Evolutionary conservation across 2,797 vertebrate species (phyloP).

Genomic region (Sebastiscus albofasciatus): DNA sequence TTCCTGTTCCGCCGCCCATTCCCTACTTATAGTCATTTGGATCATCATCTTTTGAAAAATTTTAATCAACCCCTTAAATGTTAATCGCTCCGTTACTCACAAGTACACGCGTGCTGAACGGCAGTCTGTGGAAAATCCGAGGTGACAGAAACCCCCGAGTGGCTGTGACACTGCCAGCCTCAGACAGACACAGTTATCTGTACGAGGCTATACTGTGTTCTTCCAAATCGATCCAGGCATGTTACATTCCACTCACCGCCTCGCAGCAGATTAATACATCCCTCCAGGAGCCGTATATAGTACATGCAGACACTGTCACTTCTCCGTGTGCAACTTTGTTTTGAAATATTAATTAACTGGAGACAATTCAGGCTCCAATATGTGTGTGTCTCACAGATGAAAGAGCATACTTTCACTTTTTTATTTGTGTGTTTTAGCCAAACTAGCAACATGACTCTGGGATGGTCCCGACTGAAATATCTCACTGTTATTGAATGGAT

Average conservation of each 20-base stretch:
- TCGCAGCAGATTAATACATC: conserved; percentile 27
- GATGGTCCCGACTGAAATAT: not conserved
- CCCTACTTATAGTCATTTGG: conserved; percentile 7
- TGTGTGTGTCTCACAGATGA: not conserved
- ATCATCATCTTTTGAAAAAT: conserved; percentile 10
- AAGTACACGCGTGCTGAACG: conserved; percentile 12
- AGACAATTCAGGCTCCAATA: not conserved
- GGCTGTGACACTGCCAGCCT: conserved; percentile 27
- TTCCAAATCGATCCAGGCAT: conserved; percentile 36
- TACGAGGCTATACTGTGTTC: conserved; percentile 15
- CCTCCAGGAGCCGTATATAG: conserved; percentile 17
- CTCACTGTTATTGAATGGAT: not conserved
- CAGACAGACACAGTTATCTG: conserved; percentile 30
- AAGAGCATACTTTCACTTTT: not conserved
- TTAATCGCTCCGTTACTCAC: conserved; percentile 34
- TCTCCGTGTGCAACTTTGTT: not conserved
- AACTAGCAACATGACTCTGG: not conserved
- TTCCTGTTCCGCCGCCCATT: conserved; percentile 13
- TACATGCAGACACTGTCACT: conserved; percentile 4
- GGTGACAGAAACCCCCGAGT: conserved; percentile 47
- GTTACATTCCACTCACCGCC: conserved; percentile 19
- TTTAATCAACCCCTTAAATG: conserved; percentile 38
- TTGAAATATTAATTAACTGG: conserved; percentile 27
- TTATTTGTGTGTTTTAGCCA: not conserved
- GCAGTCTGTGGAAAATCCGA: conserved; percentile 34